Percentiles rank a stretch among this genome's conserved stretches.
These are phyloP conservation scores for Chelonus insularis DNA, from an alignment of 1,140 invertebrate genomes.

Conservation along the genomic window DNA sequence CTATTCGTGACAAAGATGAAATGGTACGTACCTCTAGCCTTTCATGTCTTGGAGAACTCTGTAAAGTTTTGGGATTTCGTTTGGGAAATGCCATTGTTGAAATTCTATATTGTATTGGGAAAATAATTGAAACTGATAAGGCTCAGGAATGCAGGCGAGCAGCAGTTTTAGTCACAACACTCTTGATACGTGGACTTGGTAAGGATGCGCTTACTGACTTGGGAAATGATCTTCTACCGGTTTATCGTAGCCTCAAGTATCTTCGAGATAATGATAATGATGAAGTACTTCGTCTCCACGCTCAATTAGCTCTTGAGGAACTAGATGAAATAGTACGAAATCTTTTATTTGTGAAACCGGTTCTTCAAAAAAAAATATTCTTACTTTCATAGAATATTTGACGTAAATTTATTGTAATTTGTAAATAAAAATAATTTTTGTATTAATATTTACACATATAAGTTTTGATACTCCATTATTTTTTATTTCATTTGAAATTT, in stretches of 20 bases:
- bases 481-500: too few species aligned
- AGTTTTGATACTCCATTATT: too few species aligned
- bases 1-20: conserved; percentile 70
- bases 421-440: too few species aligned
- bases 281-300: conserved; percentile 70
- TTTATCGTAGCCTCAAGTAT: conserved; percentile 73
- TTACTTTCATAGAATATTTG: not conserved
- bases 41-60: conserved; percentile 85
- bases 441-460: too few species aligned
- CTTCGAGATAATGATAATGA: conserved; percentile 70
- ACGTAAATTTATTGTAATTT: too few species aligned
- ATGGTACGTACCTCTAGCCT: conserved; percentile 80
- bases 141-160: conserved; percentile 74
- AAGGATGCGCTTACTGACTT: conserved; percentile 68
- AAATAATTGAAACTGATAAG: conserved; percentile 71
- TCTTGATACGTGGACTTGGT: conserved; percentile 74
- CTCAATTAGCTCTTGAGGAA: conserved; percentile 75
- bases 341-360: conserved; percentile 64
- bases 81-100: conserved; percentile 73
- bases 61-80: conserved; percentile 73
- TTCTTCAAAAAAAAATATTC: conserved; percentile 66
- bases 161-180: conserved; percentile 74
- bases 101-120: conserved; percentile 69
- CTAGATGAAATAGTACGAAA: conserved; percentile 71
- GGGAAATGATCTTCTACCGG: conserved; percentile 66